Base-by-base conservation (phyloP, 92 coral and sea anemone genomes). In the Isaurus tuberculatus region DNA sequence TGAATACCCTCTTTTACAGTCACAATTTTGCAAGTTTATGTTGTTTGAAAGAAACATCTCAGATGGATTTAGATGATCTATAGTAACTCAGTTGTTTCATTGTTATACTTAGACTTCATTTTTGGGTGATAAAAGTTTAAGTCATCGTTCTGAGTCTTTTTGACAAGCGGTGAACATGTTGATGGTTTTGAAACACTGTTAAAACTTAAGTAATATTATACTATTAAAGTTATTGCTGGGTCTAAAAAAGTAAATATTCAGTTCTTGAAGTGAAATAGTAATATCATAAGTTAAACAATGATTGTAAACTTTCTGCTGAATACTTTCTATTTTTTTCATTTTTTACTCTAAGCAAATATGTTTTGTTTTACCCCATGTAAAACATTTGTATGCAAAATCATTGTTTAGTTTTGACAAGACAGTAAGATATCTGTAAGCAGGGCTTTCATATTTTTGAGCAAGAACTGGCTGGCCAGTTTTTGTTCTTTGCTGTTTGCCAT, bases 111-210 rank as follows among this genome's bases (percentile, higher is more conserved):
- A 2, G 10, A 2, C 8, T 80, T 48, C 7, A 19, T 65, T 5
- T 29, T 58, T 23, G 11, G 46, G 11, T 40, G 46, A 40, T 40
- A 19, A 16, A 5, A 16, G 23, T 22, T 19, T 19, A 6, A 55
- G 19, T 5, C 63, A 19, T 19, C 8, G 26, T 55, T 19, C 61
- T 55, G 5, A 0, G 7, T 0, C 25, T 55, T 55, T 74, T 79
- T 33, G 14, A 32, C 14, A 84, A 88, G 72, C 89, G 85, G 86
- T 49, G 32, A 11, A 17, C 34, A 7, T 9, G 27, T 10, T 26
- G 27, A 63, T 63, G 68, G 15, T 28, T 63, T 63, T 63, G 10
- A 17, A 55, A 55, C 63, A n/a, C 28, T 8, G 5, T 55, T 4
- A 55, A 55, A 26, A 19, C 23, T 19, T 19, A 19, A 55, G n/a